Base-by-base conservation (phyloP, 2,113 vertebrate species). In the Myodes glareolus region DNA sequence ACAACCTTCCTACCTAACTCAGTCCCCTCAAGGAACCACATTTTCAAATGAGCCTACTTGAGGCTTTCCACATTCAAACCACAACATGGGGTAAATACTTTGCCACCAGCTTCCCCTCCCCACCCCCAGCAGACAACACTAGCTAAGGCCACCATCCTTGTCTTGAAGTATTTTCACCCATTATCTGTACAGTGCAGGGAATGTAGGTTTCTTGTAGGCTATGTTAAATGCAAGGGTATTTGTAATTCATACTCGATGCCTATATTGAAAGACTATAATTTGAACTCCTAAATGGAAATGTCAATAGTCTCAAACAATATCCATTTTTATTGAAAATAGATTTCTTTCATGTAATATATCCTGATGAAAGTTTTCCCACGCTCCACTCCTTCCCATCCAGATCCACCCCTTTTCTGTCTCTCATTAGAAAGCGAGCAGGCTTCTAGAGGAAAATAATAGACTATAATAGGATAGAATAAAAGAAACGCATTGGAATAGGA, bases 71-170 rank as follows among this genome's bases (percentile, higher is more conserved):
- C 82, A 45, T 45, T 65, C 61, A 45, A 85, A 33, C 82, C 82
- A 65, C n/a, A 67, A 31, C 29, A 27, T 0, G 5, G 45, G 50
- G 12, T 55, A 45, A 27, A 29, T 10, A 7, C 11, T 58, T 42
- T 58, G 14, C 50, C n/a, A 23, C n/a, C 61, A 45, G n/a, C 50
- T 7, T 6, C 5, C 19, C 0, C 1, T n/a, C 36, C 90, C 52
- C 12, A 52, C 52, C 52, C 13, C 13, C 29, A 55, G 31, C 0
- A 0, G 27, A 2, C 3, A 16, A 39, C 14, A 5, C 11, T 39
- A 16, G 36, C 25, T 58, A 36, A 81, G 52, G 13, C 2, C 42
- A 1, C 9, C 9, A 58, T 42, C 39, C 47, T 39, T 90, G 16
- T 90, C 31, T 39, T 36, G 19, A 95, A 73, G 25, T 13, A 31